Base-by-base conservation (phyloP, 2,797 vertebrate species). In the Cyprinella venusta region DNA sequence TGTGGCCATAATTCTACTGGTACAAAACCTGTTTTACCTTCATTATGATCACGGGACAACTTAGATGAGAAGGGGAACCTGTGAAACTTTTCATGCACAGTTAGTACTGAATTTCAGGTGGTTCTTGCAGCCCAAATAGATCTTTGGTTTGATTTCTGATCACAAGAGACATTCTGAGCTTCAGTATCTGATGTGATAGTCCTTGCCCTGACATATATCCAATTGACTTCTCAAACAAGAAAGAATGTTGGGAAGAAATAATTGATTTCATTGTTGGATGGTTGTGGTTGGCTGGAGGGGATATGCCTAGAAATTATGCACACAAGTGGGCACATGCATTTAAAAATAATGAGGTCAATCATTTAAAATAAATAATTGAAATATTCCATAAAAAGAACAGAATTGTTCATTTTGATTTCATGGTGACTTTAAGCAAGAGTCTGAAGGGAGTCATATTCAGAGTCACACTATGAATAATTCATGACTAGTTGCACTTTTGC, bases 401-500 rank as follows among this genome's bases (percentile, higher is more conserved):
- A 24, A 26, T 61, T 26, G n/a, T 26, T 5, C 2, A 13, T 26
- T 26, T 63, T 15, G 6, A 63, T 63, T 26, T 63, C 59, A 26
- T 30, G 5, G 59, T 26, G 13, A 26, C 24, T 61, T 42, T 19
- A 54, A 6, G 5, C 48, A 52, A 33, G 13, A 38, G 10, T n/a
- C n/a, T 6, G 9, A 65, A 19, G 56, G 26, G 75, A 64, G 10
- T 77, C 30, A 70, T 71, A 52, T 18, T 80, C 8, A 75, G 38
- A 81, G 67, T n/a, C 9, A 13, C 30, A n/a, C 4, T 24, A 30
- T 64, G 16, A 81, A 81, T 63, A 52, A 70, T 63, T 16, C 8
- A 54, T 69, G 2, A 54, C 26, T 50, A 74, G 18, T 80, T 68
- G 63, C 24, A 67, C 40, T 26, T 52, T 54, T 75, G 71, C 15